Percentiles rank a stretch among this genome's conserved stretches.
phyloP scores from a whole-genome alignment of 1,140 invertebrate species.

The Hyphantria cunea region DNA sequence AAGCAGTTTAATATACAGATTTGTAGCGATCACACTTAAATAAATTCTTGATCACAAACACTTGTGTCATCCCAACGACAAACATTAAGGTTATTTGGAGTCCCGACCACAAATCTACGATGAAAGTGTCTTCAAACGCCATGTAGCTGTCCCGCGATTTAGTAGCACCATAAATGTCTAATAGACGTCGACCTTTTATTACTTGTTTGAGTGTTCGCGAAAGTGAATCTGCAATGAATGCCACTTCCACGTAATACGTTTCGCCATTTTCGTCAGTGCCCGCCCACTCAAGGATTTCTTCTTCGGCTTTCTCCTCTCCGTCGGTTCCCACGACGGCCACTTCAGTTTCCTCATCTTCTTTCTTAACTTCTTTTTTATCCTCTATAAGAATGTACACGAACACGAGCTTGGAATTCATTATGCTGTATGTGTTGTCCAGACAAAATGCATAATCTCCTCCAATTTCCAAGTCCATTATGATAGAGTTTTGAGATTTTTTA shows the following conservation, averaged over 20 bases:
- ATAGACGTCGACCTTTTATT: slow-evolving; percentile 56
- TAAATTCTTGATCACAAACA: slow-evolving; percentile 71
- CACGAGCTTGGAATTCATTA: slow-evolving; percentile 89
- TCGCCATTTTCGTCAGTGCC: slow-evolving; percentile 49
- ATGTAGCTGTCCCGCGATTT: slow-evolving; percentile 64
- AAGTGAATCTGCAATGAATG: slow-evolving; percentile 51
- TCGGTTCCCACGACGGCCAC: slow-evolving; percentile 22
- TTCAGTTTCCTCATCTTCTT: slow-evolving; percentile 41
- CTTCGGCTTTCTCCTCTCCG: slow-evolving; percentile 41
- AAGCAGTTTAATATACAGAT: slow-evolving; percentile 8
- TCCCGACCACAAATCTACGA: slow-evolving; percentile 70
- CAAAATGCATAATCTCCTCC: slow-evolving; percentile 90
- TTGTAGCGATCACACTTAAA: slow-evolving; percentile 42
- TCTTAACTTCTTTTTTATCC: slow-evolving; percentile 43
- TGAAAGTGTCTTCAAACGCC: slow-evolving; percentile 68
- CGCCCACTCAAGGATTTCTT: slow-evolving; percentile 62
- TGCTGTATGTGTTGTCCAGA: slow-evolving; percentile 91
- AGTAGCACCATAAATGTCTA: slow-evolving; percentile 59
- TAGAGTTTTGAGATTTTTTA: slow-evolving; percentile 86
- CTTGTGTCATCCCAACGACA: slow-evolving; percentile 63
- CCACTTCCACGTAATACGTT: slow-evolving; percentile 57
- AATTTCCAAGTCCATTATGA: slow-evolving; percentile 59
- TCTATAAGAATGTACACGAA: slow-evolving; percentile 90
- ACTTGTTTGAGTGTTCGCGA: slow-evolving; percentile 53
- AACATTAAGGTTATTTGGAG: slow-evolving; percentile 69